Percentiles rank a stretch among this genome's conserved stretches.
Conservation (phyloP, 1,140 invertebrate genomes). For the Riptortus pedestris region DNA sequence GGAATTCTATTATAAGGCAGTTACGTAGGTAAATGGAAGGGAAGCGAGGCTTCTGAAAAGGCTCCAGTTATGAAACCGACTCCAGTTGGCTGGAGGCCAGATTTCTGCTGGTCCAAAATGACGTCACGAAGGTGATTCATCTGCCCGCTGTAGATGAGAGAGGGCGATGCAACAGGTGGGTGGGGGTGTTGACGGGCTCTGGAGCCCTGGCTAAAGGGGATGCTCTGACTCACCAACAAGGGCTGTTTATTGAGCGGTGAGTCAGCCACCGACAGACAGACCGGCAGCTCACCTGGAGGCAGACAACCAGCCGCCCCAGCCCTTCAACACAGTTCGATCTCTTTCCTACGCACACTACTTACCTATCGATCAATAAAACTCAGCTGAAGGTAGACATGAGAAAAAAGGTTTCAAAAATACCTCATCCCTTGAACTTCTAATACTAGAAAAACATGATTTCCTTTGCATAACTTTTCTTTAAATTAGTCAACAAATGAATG, state of each 20-base stretch:
- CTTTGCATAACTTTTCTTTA: no score
- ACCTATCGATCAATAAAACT: not conserved
- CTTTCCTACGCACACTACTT: not conserved
- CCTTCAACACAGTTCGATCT: not conserved
- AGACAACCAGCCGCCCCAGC: not conserved
- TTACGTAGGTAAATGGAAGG: no score
- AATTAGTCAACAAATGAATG: no score
- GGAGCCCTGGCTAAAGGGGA: constrained; percentile 5
- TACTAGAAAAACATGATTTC: no score
- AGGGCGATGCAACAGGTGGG: not conserved
- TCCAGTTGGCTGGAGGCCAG: not conserved
- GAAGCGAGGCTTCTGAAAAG: no score
- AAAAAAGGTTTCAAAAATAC: no score
- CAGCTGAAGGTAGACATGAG: not conserved
- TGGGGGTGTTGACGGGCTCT: not conserved
- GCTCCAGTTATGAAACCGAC: not conserved
- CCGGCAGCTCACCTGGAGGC: constrained; percentile 11
- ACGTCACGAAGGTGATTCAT: not conserved
- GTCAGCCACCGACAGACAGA: not conserved
- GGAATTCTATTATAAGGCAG: no score
- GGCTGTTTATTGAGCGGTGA: constrained; percentile 4
- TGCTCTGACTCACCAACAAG: constrained; percentile 3
- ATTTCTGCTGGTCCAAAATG: not conserved
- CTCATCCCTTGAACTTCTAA: no score
- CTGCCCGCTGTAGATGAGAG: not conserved